A percentile compares a stretch with the other conserved stretches of the same genome.
Conservation (phyloP, 1,140 invertebrate species). For the Cyrtorhinus lividipennis region DNA sequence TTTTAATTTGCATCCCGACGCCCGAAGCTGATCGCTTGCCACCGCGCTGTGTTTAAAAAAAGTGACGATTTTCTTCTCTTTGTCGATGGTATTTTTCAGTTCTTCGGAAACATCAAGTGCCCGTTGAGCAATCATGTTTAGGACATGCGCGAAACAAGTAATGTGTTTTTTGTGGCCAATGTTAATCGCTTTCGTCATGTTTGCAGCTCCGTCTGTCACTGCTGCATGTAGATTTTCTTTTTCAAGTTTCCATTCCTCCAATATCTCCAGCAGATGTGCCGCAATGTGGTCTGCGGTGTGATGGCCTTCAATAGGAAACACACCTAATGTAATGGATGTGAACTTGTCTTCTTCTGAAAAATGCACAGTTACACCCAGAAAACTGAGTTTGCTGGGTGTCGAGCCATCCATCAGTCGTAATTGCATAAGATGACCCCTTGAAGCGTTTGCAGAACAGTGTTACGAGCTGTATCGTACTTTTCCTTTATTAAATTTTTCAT, state of each 20-base stretch:
- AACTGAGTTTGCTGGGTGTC: no score
- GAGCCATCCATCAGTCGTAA: no score
- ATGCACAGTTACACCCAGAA: no score
- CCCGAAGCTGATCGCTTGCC: not conserved
- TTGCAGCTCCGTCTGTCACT: slow-evolving; percentile 31
- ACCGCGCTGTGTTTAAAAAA: not conserved
- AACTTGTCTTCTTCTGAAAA: no score
- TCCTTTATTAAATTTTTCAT: no score
- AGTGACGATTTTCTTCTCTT: not conserved
- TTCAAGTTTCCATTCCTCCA: slow-evolving; percentile 10
- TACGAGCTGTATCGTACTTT: no score
- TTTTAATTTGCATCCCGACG: not conserved
- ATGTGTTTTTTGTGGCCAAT: slow-evolving; percentile 29
- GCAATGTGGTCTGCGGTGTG: slow-evolving; percentile 3
- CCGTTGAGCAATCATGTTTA: slow-evolving; percentile 29
- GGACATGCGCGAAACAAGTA: slow-evolving; percentile 32
- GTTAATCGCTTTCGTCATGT: slow-evolving; percentile 29
- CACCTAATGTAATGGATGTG: not conserved
- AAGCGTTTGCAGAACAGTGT: no score
- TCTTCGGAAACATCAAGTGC: slow-evolving; percentile 19
- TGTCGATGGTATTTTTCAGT: not conserved
- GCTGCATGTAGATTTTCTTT: slow-evolving; percentile 15
- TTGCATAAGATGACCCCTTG: no score
- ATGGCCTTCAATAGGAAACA: not conserved
- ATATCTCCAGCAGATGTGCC: not conserved